phyloP scores from a whole-genome alignment of 2,888 invertebrate species.

The Sicus ferrugineus region DNA sequence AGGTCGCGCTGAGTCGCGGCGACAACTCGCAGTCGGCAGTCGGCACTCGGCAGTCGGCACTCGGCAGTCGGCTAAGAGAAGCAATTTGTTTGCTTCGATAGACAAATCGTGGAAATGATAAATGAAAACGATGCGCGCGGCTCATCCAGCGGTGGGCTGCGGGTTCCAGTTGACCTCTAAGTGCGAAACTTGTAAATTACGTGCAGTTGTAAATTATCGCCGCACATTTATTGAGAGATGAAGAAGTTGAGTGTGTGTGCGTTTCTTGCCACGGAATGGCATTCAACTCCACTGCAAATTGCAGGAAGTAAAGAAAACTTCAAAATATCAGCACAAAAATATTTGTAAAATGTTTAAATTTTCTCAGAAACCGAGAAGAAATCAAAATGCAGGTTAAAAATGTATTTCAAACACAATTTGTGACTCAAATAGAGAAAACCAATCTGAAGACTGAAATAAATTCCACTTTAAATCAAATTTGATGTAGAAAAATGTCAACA shows the following conservation, averaged over 20 bases:
- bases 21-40: neutral
- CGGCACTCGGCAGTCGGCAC: too few relatives aligned
- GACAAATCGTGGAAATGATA: neutral
- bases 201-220: too few relatives aligned
- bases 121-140: too few relatives aligned
- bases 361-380: too few relatives aligned
- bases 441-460: too few relatives aligned
- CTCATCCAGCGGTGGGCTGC: neutral
- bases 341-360: too few relatives aligned
- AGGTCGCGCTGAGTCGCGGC: neutral
- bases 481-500: too few relatives aligned
- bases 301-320: neutral
- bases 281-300: neutral
- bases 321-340: neutral
- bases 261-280: too few relatives aligned
- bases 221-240: neutral
- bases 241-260: neutral
- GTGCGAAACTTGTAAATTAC: neutral
- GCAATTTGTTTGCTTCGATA: neutral
- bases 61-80: neutral
- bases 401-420: too few relatives aligned
- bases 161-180: neutral
- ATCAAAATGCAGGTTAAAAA: too few relatives aligned
- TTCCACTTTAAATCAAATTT: too few relatives aligned
- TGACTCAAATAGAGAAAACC: too few relatives aligned